Evolutionary conservation across 2,797 vertebrate genomes (phyloP).

Genomic region (Varecia variegata): DNA sequence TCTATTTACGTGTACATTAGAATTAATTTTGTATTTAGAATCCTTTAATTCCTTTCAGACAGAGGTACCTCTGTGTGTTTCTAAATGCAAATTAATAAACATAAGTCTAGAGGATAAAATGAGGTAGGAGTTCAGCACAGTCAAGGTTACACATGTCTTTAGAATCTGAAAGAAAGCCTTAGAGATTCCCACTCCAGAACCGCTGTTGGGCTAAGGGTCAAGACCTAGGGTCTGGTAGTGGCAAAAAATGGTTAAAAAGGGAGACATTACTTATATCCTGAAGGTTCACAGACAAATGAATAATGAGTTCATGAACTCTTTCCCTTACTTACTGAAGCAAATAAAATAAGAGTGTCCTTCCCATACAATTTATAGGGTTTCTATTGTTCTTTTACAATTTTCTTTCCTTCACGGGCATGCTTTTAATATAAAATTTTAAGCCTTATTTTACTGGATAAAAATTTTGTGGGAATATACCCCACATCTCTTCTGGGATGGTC

Average conservation of each 20-base stretch:
- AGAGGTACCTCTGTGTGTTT: not conserved
- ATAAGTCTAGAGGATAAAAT: constrained; percentile 29
- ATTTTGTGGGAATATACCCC: not conserved
- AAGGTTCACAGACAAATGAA: not conserved
- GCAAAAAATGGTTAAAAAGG: not conserved
- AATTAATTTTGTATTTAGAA: constrained; percentile 21
- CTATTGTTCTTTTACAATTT: not conserved
- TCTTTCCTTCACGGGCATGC: constrained; percentile 1
- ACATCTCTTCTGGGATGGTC: not conserved
- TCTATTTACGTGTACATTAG: not conserved
- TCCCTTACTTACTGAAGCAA: not conserved
- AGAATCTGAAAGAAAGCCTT: constrained; percentile 10
- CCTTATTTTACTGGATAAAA: constrained; percentile 19
- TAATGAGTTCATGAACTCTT: not conserved
- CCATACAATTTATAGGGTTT: not conserved
- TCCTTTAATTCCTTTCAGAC: not conserved
- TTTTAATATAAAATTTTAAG: not conserved
- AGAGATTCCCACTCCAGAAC: not conserved
- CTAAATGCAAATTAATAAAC: constrained; percentile 8
- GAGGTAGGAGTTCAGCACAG: not conserved
- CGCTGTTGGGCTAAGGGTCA: not conserved
- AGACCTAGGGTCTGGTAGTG: not conserved
- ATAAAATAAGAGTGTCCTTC: not conserved
- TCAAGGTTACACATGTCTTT: not conserved
- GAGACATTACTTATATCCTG: not conserved